Percentiles rank a stretch among this genome's conserved stretches.
These are phyloP conservation scores for Drosophila meridionalis DNA, from an alignment of 2,888 invertebrate genomes.

Conservation along the genomic window DNA sequence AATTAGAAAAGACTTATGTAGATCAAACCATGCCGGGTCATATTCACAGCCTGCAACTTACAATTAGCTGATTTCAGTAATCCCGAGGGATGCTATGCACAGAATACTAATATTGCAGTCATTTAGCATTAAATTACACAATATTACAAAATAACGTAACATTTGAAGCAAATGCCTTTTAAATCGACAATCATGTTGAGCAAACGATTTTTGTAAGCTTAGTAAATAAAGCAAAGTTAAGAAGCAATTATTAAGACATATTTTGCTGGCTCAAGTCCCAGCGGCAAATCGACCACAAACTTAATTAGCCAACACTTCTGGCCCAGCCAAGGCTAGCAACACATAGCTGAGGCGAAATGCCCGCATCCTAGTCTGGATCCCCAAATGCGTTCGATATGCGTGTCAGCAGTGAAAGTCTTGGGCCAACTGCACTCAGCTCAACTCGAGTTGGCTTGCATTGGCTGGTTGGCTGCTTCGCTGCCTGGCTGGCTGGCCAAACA, in stretches of 20 bases:
- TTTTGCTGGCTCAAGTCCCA: neutral
- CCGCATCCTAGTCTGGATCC: constrained; percentile 13
- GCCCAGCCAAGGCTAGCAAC: neutral
- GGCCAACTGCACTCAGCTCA: constrained; percentile 12
- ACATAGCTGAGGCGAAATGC: constrained; percentile 13
- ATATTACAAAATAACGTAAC: no score
- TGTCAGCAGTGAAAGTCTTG: constrained; percentile 4
- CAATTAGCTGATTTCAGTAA: no score
- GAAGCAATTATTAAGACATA: constrained; percentile 1
- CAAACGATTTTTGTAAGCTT: neutral
- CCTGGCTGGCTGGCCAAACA: constrained; percentile 19
- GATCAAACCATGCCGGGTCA: no score
- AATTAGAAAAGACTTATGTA: no score
- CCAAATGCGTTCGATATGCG: neutral
- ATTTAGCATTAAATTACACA: no score
- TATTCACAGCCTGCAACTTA: no score
- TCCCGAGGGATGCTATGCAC: no score
- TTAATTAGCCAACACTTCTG: constrained; percentile 44
- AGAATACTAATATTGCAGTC: no score
- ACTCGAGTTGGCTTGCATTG: constrained; percentile 12
- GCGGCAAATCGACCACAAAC: constrained; percentile 36
- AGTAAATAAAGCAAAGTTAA: neutral
- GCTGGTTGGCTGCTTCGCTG: neutral
- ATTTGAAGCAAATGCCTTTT: neutral
- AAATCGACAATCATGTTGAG: neutral